These are phyloP conservation scores for Crocuta crocuta DNA, from an alignment of 2,113 vertebrate genomes.

Conservation along the genomic window DNA sequence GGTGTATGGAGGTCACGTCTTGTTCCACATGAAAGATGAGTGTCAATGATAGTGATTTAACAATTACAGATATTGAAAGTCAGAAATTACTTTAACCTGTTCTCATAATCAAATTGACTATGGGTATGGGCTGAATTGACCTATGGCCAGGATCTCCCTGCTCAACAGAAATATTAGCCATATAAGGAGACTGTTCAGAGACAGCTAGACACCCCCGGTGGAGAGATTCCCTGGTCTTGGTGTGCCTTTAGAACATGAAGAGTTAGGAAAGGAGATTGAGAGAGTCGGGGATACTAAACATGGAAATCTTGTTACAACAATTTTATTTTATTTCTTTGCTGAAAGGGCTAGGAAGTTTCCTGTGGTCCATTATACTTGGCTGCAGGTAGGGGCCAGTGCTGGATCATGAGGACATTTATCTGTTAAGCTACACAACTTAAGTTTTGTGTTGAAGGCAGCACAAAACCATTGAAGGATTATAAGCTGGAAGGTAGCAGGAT, in stretches of 20 bases:
- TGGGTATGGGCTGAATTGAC: not conserved
- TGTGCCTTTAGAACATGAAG: not conserved
- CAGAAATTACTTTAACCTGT: too few relatives aligned
- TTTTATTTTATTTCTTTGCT: not conserved
- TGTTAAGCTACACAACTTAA: not conserved
- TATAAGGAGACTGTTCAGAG: not conserved
- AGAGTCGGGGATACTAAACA: not conserved
- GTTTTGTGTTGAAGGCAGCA: not conserved
- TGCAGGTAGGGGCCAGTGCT: not conserved
- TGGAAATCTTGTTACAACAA: not conserved
- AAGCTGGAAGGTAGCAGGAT: not conserved
- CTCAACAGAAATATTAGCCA: not conserved
- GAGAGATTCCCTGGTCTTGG: too few relatives aligned
- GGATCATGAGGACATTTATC: not conserved
- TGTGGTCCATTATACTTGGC: not conserved
- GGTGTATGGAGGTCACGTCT: not conserved
- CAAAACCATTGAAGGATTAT: not conserved
- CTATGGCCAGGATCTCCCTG: not conserved
- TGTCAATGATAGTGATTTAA: not conserved
- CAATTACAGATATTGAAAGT: not conserved
- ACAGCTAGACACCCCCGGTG: not conserved
- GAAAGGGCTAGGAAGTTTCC: not conserved
- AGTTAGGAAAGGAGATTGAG: not conserved
- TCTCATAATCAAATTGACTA: not conserved
- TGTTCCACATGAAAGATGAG: not conserved